A percentile compares a stretch with the other conserved stretches of the same genome.
Evolutionary conservation across 2,113 vertebrate species (phyloP).

Genomic region (Hemicordylus capensis): DNA sequence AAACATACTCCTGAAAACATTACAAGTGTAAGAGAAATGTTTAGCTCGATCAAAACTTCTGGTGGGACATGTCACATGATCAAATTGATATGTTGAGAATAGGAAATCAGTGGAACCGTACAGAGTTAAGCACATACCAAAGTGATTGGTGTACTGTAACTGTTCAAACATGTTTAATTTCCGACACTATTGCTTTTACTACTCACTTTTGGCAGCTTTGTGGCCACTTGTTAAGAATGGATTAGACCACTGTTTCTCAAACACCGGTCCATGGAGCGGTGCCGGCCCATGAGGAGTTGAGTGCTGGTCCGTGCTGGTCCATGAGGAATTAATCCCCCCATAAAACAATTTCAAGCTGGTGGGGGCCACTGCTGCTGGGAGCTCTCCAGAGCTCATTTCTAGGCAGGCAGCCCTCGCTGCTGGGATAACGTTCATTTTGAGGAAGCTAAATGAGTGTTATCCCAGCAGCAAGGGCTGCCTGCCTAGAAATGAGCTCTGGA

Average conservation of each 20-base stretch:
- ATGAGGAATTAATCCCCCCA: no score
- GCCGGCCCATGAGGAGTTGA: no score
- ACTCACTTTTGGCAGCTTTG: not conserved
- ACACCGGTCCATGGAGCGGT: no score
- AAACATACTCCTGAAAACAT: constrained; percentile 84
- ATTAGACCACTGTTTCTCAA: not conserved
- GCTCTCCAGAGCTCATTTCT: no score
- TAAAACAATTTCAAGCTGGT: no score
- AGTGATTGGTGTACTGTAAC: not conserved
- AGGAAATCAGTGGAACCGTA: not conserved
- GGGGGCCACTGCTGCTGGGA: no score
- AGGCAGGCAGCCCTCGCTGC: no score
- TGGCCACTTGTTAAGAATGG: not conserved
- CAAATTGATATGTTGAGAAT: not conserved
- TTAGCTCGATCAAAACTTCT: not conserved
- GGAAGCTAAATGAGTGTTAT: no score
- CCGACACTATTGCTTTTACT: not conserved
- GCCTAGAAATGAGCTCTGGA: no score
- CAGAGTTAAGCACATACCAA: not conserved
- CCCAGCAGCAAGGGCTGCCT: no score
- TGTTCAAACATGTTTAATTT: not conserved
- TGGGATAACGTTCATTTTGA: no score
- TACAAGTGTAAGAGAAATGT: not conserved
- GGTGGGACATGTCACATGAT: not conserved
- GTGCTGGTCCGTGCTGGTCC: no score